Percentiles rank a stretch among this genome's conserved stretches.
Evolutionary conservation across 2,888 invertebrate species (phyloP).

Genomic region (Acanthoscelides obtectus): DNA sequence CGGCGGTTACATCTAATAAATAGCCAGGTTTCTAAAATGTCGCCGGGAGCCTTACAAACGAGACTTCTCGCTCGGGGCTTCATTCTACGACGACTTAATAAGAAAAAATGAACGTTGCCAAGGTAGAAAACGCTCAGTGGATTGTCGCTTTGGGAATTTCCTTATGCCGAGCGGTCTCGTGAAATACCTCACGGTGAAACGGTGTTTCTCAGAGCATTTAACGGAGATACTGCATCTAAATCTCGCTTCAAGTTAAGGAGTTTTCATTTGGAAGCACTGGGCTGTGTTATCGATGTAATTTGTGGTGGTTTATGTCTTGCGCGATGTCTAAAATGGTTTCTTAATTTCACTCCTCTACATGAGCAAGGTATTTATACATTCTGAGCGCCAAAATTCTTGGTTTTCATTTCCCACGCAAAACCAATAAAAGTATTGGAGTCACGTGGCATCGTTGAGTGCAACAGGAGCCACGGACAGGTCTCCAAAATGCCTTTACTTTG

Average conservation of each 20-base stretch:
- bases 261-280: not conserved
- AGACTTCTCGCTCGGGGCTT: not conserved
- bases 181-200: not conserved
- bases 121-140: not conserved
- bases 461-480: no score
- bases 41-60: not conserved
- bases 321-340: no score
- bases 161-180: not conserved
- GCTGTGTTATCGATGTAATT: not conserved
- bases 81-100: not conserved
- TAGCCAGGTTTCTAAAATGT: not conserved
- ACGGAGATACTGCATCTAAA: not conserved
- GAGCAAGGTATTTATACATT: no score
- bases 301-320: not conserved
- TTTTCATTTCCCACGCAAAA: no score
- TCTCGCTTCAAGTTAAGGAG: not conserved
- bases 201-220: not conserved
- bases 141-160: not conserved
- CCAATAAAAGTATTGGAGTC: no score
- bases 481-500: no score
- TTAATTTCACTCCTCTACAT: no score
- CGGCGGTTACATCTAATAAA: not conserved
- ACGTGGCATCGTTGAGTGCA: no score
- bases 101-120: not conserved
- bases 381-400: no score